Evolutionary conservation across 2,113 vertebrate species (phyloP).

Genomic region (Tachysurus fulvidraco): DNA sequence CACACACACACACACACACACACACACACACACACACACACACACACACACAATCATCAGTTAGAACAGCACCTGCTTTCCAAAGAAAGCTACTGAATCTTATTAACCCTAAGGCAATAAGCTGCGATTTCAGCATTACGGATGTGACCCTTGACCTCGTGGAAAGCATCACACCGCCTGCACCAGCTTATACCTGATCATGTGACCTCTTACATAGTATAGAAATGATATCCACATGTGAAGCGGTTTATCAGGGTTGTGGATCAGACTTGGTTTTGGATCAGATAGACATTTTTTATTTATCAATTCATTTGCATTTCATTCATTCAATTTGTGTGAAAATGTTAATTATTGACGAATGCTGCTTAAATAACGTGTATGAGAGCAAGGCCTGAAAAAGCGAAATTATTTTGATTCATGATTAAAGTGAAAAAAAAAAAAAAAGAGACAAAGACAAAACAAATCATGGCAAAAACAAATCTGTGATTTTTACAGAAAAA

Average conservation of each 20-base stretch:
- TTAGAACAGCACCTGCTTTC: conserved; percentile 23
- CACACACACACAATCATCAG: conserved; percentile 56
- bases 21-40: conserved; percentile 34
- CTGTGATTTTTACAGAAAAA: too few species aligned
- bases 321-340: too few species aligned
- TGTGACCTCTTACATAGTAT: not conserved
- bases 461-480: too few species aligned
- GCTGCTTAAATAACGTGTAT: too few species aligned
- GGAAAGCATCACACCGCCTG: not conserved
- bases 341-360: too few species aligned
- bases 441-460: too few species aligned
- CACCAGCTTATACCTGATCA: not conserved
- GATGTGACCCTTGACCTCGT: not conserved
- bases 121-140: not conserved
- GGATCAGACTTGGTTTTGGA: not conserved
- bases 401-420: too few species aligned
- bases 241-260: not conserved
- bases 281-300: not conserved
- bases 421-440: too few species aligned
- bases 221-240: not conserved
- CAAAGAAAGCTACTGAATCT: not conserved
- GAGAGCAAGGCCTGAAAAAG: too few species aligned
- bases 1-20: conserved; percentile 15
- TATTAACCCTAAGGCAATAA: conserved; percentile 20
- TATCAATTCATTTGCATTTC: too few species aligned